These are phyloP conservation scores for Drosophila macrospina DNA, from an alignment of 2,888 invertebrate genomes.

Conservation along the genomic window DNA sequence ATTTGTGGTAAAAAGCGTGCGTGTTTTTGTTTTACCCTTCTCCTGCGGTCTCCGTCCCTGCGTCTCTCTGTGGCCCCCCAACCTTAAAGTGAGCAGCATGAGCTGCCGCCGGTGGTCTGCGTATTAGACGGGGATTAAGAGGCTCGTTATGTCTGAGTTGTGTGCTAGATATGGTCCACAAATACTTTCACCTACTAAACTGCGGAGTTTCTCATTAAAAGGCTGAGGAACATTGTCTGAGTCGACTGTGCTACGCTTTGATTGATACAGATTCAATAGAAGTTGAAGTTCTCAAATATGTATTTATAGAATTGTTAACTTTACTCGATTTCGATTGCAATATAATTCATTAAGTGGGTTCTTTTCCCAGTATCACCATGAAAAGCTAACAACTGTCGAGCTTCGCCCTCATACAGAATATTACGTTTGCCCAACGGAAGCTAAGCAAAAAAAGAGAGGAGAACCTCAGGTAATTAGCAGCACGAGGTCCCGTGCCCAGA, in stretches of 20 bases:
- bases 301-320: background rate
- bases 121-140: slow-evolving; percentile 61
- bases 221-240: background rate
- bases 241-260: background rate
- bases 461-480: slow-evolving; percentile 51
- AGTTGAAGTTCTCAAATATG: background rate
- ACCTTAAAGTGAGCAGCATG: slow-evolving; percentile 3
- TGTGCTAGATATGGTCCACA: slow-evolving; percentile 30
- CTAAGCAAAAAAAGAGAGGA: slow-evolving; percentile 18
- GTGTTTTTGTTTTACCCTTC: slow-evolving; percentile 55
- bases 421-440: slow-evolving; percentile 37
- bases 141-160: slow-evolving; percentile 31
- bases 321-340: background rate
- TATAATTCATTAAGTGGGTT: background rate
- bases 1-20: slow-evolving; percentile 78
- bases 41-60: slow-evolving; percentile 7
- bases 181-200: slow-evolving; percentile 46
- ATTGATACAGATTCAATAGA: background rate
- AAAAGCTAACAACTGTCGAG: slow-evolving; percentile 3
- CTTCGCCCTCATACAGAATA: slow-evolving; percentile 7
- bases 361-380: too few relatives aligned
- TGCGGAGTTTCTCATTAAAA: background rate
- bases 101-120: slow-evolving; percentile 38
- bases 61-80: background rate
- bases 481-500: background rate